A percentile compares a stretch with the other conserved stretches of the same genome.
These are phyloP conservation scores for Zaprionus ghesquierei DNA, from an alignment of 1,140 invertebrate genomes.

Conservation along the genomic window DNA sequence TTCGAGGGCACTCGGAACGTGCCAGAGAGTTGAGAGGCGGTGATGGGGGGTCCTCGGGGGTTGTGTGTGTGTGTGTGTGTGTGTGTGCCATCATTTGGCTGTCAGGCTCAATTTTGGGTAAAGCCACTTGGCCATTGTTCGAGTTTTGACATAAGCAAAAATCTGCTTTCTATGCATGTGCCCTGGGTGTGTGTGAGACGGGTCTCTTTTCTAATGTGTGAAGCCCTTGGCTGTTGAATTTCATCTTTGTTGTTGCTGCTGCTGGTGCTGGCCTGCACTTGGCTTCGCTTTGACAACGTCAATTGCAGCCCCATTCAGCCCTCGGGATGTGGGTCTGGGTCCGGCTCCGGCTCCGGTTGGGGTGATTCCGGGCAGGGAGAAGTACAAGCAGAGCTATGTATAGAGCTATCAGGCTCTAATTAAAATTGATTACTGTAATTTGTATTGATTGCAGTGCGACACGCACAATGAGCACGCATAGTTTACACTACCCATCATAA, in stretches of 20 bases:
- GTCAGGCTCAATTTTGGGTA: constrained; percentile 71
- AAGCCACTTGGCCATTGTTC: constrained; percentile 74
- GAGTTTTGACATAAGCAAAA: constrained; percentile 76
- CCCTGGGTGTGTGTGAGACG: constrained; percentile 8
- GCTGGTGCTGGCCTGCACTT: constrained; percentile 37
- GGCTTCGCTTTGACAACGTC: constrained; percentile 64
- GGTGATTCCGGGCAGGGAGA: too few relatives aligned
- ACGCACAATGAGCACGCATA: constrained; percentile 61
- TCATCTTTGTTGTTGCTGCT: constrained; percentile 52
- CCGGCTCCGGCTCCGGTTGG: too few relatives aligned
- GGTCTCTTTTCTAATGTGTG: constrained; percentile 37
- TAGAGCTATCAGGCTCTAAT: constrained; percentile 53
- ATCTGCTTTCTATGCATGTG: constrained; percentile 45
- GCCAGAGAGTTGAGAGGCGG: not conserved
- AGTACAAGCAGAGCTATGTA: not conserved
- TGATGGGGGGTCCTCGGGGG: not conserved
- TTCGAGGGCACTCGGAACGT: constrained; percentile 24
- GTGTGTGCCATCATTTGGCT: constrained; percentile 47
- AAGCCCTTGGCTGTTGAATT: constrained; percentile 46
- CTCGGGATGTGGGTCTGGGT: not conserved
- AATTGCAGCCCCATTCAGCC: constrained; percentile 52
- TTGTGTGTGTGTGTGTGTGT: too few relatives aligned
- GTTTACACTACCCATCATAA: constrained; percentile 30
- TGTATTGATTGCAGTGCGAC: constrained; percentile 62
- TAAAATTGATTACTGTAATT: constrained; percentile 81